These are phyloP conservation scores for Paramacrobiotus metropolitanus DNA, from an alignment of 1,140 invertebrate genomes.

Conservation along the genomic window DNA sequence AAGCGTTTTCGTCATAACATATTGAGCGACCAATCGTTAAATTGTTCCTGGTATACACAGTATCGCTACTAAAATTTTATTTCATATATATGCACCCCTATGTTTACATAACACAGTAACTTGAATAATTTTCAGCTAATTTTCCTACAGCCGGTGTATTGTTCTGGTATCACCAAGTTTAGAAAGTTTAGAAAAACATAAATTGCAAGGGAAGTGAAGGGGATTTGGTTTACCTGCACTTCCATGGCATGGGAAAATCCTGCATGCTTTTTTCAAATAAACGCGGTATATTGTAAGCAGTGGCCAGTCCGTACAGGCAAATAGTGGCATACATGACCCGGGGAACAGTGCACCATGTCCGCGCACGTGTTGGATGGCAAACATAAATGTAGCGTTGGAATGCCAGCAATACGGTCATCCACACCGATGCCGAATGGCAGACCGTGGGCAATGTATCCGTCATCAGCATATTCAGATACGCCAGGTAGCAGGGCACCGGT, in stretches of 20 bases:
- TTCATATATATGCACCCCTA: too few relatives aligned
- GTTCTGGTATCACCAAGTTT: too few relatives aligned
- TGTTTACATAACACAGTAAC: too few relatives aligned
- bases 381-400: constrained; percentile 75
- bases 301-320: constrained; percentile 44
- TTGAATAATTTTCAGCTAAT: too few relatives aligned
- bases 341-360: constrained; percentile 61
- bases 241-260: constrained; percentile 33
- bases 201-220: too few relatives aligned
- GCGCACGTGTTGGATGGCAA: constrained; percentile 57
- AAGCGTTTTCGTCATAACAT: too few relatives aligned
- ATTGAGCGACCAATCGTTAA: too few relatives aligned
- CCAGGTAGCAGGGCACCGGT: constrained; percentile 42
- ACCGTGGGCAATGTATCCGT: constrained; percentile 51
- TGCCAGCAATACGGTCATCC: constrained; percentile 60
- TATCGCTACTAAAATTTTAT: too few relatives aligned
- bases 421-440: constrained; percentile 75
- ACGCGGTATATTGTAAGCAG: constrained; percentile 47
- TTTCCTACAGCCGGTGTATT: too few relatives aligned
- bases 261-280: constrained; percentile 41
- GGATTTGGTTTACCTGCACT: constrained; percentile 25
- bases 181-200: too few relatives aligned
- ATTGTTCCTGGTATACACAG: too few relatives aligned
- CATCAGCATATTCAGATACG: constrained; percentile 19
- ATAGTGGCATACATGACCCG: constrained; percentile 47